Evolutionary conservation across 2,888 invertebrate genomes (phyloP), one percentile per base, ranked within the genome.

Genomic region (Chromoteleia sp.): DNA sequence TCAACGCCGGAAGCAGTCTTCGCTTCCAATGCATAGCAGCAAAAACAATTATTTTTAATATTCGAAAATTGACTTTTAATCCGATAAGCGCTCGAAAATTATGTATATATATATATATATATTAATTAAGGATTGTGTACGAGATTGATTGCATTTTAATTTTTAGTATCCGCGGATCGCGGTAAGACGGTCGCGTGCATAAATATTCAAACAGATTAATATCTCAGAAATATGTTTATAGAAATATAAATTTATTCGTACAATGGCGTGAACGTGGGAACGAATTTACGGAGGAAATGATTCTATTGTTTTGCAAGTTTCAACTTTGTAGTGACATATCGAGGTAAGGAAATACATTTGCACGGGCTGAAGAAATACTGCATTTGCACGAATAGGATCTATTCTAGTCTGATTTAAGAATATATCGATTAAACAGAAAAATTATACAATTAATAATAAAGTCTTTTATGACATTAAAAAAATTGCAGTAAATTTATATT

Each of bases 171-270:
- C 33, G 30, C 21, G 41, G 41, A 76, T 52, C 59, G 43, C 36
- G 30, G 6, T 36, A 10, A 45, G 61, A 36, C 33, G 43, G 19
- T n/a, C 43, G 63, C 70, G 63, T 48, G 56, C 63, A 77, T 77
- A 63, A 77, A 70, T 70, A 77, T 70, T 77, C 63, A 70, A 70
- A 61, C 41, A 63, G 77, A 77, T 77, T 68, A 56, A 48, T 77
- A 63, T 77, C 77, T 45, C 2, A 56, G 70, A 76, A 76, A 56
- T 76, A 68, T 70, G 70, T 63, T 77, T 63, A 63, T 43, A 70
- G 39, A 70, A 77, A 30, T 70, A 70, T 54, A 63, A 45, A 70
- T 70, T 77, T 54, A 70, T 70, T 36, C 39, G 29, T 19, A 56
- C 63, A 48, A 70, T 70, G 56, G 77, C 29, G 70, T 39, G 70